These are phyloP conservation scores for Dermochelys coriacea DNA, from an alignment of 2,797 vertebrate species.

Conservation along the genomic window DNA sequence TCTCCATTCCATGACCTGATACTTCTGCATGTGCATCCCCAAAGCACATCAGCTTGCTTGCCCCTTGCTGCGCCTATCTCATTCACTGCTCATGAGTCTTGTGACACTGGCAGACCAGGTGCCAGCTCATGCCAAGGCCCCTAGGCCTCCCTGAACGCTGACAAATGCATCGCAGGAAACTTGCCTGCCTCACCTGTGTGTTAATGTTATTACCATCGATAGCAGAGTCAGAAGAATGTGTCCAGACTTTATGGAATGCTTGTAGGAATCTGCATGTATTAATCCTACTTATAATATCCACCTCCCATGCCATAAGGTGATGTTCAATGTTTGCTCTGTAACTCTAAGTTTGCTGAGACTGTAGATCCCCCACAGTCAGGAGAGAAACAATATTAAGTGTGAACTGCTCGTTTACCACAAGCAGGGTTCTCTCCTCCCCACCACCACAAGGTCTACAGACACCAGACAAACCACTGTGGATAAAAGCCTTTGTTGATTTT, in stretches of 20 bases:
- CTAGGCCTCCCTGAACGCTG: not conserved
- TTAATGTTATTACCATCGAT: not conserved
- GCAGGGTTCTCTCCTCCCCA: not conserved
- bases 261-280: not conserved
- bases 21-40: too few species aligned
- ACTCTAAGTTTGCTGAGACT: not conserved
- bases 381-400: not conserved
- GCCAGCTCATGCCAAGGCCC: too few species aligned
- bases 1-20: not conserved
- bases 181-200: not conserved
- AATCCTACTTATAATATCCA: not conserved
- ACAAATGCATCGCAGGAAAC: not conserved
- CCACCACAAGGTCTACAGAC: not conserved
- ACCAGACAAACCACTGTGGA: not conserved
- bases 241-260: not conserved
- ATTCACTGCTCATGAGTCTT: not conserved
- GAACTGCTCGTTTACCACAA: not conserved
- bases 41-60: not conserved
- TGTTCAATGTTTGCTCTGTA: not conserved
- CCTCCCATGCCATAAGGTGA: not conserved
- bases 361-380: not conserved
- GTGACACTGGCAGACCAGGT: too few species aligned
- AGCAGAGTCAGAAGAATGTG: not conserved
- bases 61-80: not conserved
- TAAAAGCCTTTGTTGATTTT: not conserved